A percentile compares a stretch with the other conserved stretches of the same genome.
Evolutionary conservation across 2,113 vertebrate genomes (phyloP).

Genomic region (Poeciliopsis occidentalis): DNA sequence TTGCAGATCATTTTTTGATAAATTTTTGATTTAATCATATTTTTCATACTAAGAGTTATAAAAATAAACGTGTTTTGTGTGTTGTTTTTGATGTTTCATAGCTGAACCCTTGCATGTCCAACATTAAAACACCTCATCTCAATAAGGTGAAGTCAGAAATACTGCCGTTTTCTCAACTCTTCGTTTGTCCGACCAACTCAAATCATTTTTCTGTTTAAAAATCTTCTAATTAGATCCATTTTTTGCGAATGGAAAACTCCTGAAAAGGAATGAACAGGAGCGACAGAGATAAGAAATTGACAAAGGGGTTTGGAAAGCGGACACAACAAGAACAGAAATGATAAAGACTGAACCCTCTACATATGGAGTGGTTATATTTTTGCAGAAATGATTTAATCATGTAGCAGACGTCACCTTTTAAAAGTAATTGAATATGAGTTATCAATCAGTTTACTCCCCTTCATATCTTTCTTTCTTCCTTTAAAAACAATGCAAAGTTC

Average conservation of each 20-base stretch:
- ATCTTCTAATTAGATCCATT: background rate
- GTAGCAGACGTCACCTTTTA: background rate
- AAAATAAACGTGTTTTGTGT: too few relatives aligned
- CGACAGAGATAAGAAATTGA: background rate
- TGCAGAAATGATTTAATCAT: too few relatives aligned
- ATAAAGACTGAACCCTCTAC: too few relatives aligned
- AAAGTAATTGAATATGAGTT: background rate
- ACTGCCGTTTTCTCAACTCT: background rate
- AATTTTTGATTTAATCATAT: background rate
- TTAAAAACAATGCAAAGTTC: background rate
- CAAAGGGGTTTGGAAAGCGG: background rate
- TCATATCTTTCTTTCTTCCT: background rate
- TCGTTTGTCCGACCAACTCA: too few relatives aligned
- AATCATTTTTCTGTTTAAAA: background rate
- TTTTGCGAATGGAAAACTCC: background rate
- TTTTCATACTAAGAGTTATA: too few relatives aligned
- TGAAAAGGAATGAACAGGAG: too few relatives aligned
- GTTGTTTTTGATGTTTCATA: background rate
- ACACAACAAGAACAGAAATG: too few relatives aligned
- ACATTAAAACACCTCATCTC: background rate
- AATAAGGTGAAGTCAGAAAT: background rate
- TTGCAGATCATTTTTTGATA: background rate
- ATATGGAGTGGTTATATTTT: too few relatives aligned
- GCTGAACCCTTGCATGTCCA: background rate
- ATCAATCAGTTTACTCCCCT: background rate